Evolutionary conservation across 2,113 vertebrate genomes (phyloP).

Genomic region (Barnardius zonarius): DNA sequence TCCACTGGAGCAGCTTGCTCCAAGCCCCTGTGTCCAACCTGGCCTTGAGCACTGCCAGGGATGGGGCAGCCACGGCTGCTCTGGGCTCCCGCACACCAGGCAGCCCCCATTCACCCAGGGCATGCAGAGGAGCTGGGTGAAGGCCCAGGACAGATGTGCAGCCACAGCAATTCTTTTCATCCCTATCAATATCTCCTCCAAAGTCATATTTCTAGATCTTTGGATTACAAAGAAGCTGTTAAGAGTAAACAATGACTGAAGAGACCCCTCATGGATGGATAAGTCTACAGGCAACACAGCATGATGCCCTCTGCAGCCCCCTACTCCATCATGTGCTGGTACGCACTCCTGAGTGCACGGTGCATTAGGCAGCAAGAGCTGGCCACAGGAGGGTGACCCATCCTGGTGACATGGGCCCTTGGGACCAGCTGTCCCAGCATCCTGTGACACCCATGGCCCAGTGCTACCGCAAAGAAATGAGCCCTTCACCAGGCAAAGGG

Average conservation of each 20-base stretch:
- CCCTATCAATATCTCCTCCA: neutral
- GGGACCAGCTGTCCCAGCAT: neutral
- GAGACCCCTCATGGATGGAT: neutral
- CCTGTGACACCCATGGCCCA: neutral
- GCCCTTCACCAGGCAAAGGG: neutral
- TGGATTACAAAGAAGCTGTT: neutral
- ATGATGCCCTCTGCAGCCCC: neutral
- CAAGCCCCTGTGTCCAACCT: neutral
- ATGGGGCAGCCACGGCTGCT: neutral
- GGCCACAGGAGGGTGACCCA: neutral
- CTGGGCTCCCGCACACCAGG: neutral
- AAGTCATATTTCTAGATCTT: neutral
- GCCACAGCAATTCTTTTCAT: neutral
- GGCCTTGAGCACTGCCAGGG: neutral
- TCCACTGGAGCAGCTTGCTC: neutral
- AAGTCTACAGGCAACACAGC: neutral
- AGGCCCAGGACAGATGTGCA: neutral
- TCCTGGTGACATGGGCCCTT: accelerated
- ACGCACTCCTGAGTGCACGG: neutral
- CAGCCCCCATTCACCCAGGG: neutral
- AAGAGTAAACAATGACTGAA: neutral
- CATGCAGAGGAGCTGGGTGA: neutral
- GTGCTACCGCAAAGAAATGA: accelerated
- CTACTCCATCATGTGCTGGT: accelerated
- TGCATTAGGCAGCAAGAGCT: neutral